Conservation (phyloP, 2,797 vertebrate genomes). For the Sebastes nivosus region DNA sequence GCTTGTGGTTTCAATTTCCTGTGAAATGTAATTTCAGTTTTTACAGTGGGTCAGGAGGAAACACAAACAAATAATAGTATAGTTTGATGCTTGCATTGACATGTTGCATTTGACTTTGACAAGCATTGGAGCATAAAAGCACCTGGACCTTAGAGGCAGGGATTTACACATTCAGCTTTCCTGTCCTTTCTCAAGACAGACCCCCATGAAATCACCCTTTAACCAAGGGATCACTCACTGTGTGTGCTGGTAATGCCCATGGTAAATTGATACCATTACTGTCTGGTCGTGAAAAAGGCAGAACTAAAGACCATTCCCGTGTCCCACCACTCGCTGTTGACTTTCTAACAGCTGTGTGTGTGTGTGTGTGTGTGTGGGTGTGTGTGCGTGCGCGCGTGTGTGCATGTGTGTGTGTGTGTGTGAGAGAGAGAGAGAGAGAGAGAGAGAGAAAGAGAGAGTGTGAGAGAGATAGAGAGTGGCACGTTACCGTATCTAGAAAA, state of each 20-base stretch:
- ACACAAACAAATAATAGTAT: background rate
- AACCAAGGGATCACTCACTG: conserved; percentile 20
- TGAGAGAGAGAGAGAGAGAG: too few species aligned
- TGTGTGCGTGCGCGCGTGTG: conserved; percentile 38
- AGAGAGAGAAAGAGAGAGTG: background rate
- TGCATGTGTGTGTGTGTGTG: too few species aligned
- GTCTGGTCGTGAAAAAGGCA: conserved; percentile 83
- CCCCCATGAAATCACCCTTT: conserved; percentile 55
- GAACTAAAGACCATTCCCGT: conserved; percentile 82
- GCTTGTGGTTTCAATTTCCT: background rate
- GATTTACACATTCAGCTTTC: conserved; percentile 36
- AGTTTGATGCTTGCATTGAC: background rate
- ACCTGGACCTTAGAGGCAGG: conserved; percentile 39
- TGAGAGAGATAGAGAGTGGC: background rate
- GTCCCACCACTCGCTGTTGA: conserved; percentile 79
- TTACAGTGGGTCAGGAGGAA: background rate
- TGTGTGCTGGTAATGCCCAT: conserved; percentile 81
- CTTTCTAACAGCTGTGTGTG: conserved; percentile 79
- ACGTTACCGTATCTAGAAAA: conserved; percentile 36
- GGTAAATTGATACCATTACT: conserved; percentile 93
- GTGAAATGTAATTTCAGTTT: background rate
- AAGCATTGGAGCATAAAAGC: conserved; percentile 25
- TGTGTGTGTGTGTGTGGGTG: conserved; percentile 40
- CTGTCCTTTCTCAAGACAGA: conserved; percentile 32
- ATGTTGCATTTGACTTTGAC: conserved; percentile 14